A percentile compares a stretch with the other conserved stretches of the same genome.
phyloP scores from a whole-genome alignment of 2,797 vertebrate species.

The Babyrousa celebensis region DNA sequence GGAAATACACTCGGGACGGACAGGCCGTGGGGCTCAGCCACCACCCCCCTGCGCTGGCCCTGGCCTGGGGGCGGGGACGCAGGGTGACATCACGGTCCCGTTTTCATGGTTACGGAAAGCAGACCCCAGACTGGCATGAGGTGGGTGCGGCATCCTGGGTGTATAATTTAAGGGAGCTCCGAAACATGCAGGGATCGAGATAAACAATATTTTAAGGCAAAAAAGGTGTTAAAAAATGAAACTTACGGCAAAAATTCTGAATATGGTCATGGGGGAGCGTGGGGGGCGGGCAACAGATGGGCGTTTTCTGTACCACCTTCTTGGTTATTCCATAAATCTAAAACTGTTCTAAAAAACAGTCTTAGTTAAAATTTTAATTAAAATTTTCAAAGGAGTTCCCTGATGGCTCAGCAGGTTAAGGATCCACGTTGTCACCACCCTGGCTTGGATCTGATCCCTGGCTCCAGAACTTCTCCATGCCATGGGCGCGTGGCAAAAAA shows the following conservation, averaged over 20 bases:
- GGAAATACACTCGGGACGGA: background rate
- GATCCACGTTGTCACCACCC: too few species aligned
- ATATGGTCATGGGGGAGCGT: background rate
- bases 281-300: too few species aligned
- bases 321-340: background rate
- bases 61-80: background rate
- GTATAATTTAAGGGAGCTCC: background rate
- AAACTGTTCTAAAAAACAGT: background rate
- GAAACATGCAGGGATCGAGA: background rate
- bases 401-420: too few species aligned
- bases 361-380: conserved; percentile 44
- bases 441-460: too few species aligned
- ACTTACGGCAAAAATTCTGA: background rate
- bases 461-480: too few species aligned
- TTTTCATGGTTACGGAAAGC: background rate
- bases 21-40: background rate
- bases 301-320: too few species aligned
- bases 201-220: background rate
- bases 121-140: background rate
- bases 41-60: background rate
- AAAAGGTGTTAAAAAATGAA: background rate
- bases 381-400: background rate
- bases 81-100: fast-evolving
- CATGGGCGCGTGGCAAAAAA: too few species aligned
- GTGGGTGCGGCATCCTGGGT: background rate